Evolutionary conservation across 1,140 invertebrate genomes (phyloP).

Genomic region (Druon quercuslanigerum): DNA sequence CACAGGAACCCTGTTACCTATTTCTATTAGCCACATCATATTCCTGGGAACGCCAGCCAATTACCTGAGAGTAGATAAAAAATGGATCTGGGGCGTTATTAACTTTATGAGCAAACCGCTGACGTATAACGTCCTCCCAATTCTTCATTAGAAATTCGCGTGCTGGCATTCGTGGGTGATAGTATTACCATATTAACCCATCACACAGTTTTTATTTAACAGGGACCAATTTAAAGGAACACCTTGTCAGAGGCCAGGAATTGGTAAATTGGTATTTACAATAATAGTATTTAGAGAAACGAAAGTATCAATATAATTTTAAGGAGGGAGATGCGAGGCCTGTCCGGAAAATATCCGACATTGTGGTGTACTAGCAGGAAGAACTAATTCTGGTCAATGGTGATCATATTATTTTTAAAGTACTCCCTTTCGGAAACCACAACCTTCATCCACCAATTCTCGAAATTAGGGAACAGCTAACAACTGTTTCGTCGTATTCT

Average conservation of each 20-base stretch:
- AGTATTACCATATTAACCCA: neutral
- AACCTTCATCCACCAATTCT: no score
- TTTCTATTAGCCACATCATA: slow-evolving; percentile 62
- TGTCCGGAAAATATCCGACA: no score
- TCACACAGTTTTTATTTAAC: neutral
- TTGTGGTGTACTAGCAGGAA: no score
- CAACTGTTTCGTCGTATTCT: no score
- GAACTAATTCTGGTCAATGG: no score
- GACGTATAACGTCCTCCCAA: neutral
- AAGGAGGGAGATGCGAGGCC: neutral
- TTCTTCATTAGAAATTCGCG: slow-evolving; percentile 22
- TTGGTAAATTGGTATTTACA: neutral
- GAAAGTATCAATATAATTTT: neutral
- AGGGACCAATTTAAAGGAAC: neutral
- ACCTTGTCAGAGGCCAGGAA: slow-evolving; percentile 12
- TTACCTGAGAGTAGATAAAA: slow-evolving; percentile 47
- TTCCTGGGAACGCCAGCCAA: slow-evolving; percentile 45
- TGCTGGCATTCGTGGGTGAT: slow-evolving; percentile 10
- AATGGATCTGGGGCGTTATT: slow-evolving; percentile 47
- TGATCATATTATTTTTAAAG: no score
- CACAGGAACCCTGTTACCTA: slow-evolving; percentile 56
- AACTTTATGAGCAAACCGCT: slow-evolving; percentile 26
- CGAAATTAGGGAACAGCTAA: no score
- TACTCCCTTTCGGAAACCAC: no score
- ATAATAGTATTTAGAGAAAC: neutral